Conservation (phyloP, 2,888 invertebrate species). For the Hetaerina titia region DNA sequence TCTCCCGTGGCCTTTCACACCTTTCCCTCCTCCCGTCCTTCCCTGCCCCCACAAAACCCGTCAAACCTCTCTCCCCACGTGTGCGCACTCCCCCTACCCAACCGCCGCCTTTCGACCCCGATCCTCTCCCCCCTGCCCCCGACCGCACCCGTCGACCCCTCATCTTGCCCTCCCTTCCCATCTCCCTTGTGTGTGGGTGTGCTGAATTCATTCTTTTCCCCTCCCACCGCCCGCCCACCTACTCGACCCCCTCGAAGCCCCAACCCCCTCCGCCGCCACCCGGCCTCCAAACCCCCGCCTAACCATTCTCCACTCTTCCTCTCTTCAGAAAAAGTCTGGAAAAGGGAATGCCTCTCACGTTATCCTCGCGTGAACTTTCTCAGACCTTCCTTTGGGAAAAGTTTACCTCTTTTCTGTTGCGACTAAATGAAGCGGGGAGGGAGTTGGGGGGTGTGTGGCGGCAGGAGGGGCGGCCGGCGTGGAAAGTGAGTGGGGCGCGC, state of each 20-base stretch:
- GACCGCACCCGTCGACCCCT: not conserved
- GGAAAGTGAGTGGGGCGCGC: not conserved
- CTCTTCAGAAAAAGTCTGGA: not conserved
- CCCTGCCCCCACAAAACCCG: not conserved
- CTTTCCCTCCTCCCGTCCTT: not conserved
- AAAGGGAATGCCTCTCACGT: constrained; percentile 52
- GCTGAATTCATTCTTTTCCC: not conserved
- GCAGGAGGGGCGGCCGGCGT: not conserved
- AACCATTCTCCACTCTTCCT: not conserved
- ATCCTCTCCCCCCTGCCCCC: not conserved
- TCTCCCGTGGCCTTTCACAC: not conserved
- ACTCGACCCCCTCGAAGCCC: not conserved
- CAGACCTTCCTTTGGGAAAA: constrained; percentile 35
- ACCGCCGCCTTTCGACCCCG: not conserved
- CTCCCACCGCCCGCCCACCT: not conserved
- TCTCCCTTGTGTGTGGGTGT: not conserved
- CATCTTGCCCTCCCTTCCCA: not conserved
- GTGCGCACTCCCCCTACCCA: not conserved
- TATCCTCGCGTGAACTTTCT: constrained; percentile 49
- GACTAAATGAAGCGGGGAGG: constrained; percentile 17
- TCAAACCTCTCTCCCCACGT: not conserved
- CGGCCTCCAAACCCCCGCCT: not conserved
- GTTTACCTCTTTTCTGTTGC: constrained; percentile 35
- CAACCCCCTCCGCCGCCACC: not conserved
- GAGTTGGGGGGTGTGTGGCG: not conserved